Percentiles rank a stretch among this genome's conserved stretches.
Conservation (phyloP, 2,797 vertebrate genomes). For the Diplodus puntazzo region DNA sequence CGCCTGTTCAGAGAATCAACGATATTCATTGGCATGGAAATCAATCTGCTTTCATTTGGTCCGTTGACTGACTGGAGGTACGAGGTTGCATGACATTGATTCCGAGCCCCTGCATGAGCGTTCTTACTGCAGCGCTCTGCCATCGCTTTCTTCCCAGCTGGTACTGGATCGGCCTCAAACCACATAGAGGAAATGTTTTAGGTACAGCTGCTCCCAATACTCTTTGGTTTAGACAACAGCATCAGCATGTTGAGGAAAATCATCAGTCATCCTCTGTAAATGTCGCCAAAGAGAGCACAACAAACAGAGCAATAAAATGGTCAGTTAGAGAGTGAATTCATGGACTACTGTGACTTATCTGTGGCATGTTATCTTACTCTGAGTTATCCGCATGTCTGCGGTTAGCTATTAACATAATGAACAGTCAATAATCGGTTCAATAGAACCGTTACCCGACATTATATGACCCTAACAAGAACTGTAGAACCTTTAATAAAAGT, state of each 20-base stretch:
- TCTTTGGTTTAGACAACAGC: conserved; percentile 34
- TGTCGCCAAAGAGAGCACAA: neutral
- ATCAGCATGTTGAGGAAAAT: conserved; percentile 27
- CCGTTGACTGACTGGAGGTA: conserved; percentile 10
- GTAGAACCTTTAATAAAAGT: conserved; percentile 9
- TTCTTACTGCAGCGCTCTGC: conserved; percentile 39
- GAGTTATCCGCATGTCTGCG: neutral
- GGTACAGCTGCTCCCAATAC: conserved; percentile 53
- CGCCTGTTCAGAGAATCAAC: neutral
- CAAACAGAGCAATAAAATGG: neutral
- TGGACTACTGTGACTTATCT: neutral
- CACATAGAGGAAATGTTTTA: conserved; percentile 49
- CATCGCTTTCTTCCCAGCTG: conserved; percentile 38
- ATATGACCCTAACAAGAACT: conserved; percentile 12
- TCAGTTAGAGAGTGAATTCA: neutral
- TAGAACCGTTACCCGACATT: neutral
- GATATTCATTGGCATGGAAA: neutral
- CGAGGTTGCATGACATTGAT: conserved; percentile 17
- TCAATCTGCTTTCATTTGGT: conserved; percentile 10
- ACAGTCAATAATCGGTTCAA: conserved; percentile 19
- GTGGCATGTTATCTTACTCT: neutral
- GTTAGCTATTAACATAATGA: neutral
- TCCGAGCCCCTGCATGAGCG: conserved; percentile 27
- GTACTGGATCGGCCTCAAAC: conserved; percentile 59
- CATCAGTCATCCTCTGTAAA: conserved; percentile 1